A percentile compares a stretch with the other conserved stretches of the same genome.
These are phyloP conservation scores for Ricordea florida DNA, from an alignment of 92 coral and sea anemone species.

Conservation along the genomic window DNA sequence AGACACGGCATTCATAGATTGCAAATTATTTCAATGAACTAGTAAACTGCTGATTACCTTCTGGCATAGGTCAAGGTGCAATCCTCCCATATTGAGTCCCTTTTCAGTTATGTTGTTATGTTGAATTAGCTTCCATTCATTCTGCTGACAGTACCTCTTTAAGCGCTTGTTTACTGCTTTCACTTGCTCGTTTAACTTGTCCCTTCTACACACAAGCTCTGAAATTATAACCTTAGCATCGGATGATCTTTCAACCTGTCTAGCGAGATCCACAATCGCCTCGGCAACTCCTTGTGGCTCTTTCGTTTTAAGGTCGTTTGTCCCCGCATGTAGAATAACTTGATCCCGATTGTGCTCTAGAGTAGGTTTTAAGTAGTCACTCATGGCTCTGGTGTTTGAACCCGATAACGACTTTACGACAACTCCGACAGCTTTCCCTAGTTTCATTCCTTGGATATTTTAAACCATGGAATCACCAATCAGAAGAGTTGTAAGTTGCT, in stretches of 20 bases:
- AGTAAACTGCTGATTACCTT: constrained; percentile 17
- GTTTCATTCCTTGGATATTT: background rate
- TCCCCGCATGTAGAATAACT: constrained; percentile 27
- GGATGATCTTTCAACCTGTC: constrained; percentile 15
- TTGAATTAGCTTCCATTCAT: constrained; percentile 17
- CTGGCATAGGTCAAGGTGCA: constrained; percentile 22
- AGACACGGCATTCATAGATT: constrained; percentile 25
- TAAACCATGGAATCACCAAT: background rate
- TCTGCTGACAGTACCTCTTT: constrained; percentile 25
- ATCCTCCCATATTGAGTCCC: constrained; percentile 29
- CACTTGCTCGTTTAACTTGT: constrained; percentile 33
- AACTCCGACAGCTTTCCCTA: background rate
- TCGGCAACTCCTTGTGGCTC: constrained; percentile 45
- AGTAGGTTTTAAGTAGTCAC: constrained; percentile 25
- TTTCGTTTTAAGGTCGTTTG: constrained; percentile 35
- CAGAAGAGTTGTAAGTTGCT: no score
- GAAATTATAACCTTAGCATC: constrained; percentile 35
- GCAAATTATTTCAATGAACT: background rate
- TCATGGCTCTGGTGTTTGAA: background rate
- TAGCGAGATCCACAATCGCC: constrained; percentile 47
- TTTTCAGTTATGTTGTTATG: constrained; percentile 25
- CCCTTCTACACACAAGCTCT: constrained; percentile 23
- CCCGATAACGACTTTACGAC: background rate
- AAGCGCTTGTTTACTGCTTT: constrained; percentile 42
- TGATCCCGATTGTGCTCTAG: constrained; percentile 8